Evolutionary conservation across 2,113 vertebrate species (phyloP), one percentile per base, ranked within the genome.

Genomic region (Prochilodus magdalenae): DNA sequence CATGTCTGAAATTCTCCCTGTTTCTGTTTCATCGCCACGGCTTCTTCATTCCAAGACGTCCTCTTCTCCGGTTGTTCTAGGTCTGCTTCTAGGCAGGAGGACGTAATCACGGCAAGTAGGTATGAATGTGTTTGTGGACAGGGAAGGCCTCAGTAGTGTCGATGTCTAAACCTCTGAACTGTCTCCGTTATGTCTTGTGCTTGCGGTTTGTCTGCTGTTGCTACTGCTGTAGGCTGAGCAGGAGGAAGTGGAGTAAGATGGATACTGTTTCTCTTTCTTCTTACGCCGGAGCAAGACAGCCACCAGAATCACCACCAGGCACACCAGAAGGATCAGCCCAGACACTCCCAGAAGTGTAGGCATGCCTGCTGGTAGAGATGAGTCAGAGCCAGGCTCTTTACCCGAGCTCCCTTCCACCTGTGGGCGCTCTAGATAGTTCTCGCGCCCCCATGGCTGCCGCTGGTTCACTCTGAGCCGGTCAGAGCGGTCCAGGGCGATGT

Each of bases 81-180:
- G n/a, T n/a, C n/a, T 33, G 65, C 51, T 73, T 55, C 55, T 71
- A 36, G n/a, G 75, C 44, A n/a, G 73, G 55, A 75, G 69, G 75
- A 76, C 75, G 66, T 51, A 73, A 51, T 71, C 20, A 65, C 73
- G 16, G 73, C 53, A 62, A 67, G 55, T n/a, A 71, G 49, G 49
- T 82, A 65, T 33, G 57, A 66, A 67, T n/a, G 40, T 73, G 29
- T 78, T 24, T 73, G 79, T 60, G 33, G 71, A 60, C 44, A 51
- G 47, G 16, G 18, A 55, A 73, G 29, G 27, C 69, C 59, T 83
- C 2, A 15, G 18, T 47, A 66, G n/a, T n/a, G n/a, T 14, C 33
- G 53, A 22, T 15, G 40, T 2, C 2, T 92, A 94, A 78, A 93
- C 94, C 86, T 96, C 92, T 0, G 93, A 95, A 85, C 91, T 94